Evolutionary conservation across 2,888 invertebrate species (phyloP).

Genomic region (Lordiphosa andalusiaca): DNA sequence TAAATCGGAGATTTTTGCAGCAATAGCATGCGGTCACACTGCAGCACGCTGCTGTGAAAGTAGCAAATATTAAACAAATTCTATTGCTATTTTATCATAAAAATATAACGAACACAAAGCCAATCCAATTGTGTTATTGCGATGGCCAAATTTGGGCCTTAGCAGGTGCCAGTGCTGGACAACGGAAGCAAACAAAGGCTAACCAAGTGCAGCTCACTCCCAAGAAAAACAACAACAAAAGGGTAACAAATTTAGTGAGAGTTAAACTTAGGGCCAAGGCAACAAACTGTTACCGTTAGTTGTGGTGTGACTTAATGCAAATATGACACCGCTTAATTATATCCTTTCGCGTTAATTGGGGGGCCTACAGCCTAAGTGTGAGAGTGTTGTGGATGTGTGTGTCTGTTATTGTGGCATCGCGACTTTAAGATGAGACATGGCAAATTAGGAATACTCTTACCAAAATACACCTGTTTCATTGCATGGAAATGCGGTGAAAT

Average conservation of each 20-base stretch:
- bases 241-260: conserved; percentile 31
- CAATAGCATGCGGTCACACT: conserved; percentile 6
- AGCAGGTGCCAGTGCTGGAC: conserved; percentile 12
- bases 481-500: background rate
- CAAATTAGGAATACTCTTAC: conserved; percentile 49
- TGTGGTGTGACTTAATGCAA: conserved; percentile 2
- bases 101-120: conserved; percentile 2
- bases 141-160: conserved; percentile 3
- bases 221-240: conserved; percentile 40
- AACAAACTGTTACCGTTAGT: background rate
- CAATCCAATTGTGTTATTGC: background rate
- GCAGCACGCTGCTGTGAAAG: no score
- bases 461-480: conserved; percentile 17
- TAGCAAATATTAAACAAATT: conserved; percentile 22
- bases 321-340: background rate
- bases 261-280: conserved; percentile 34
- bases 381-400: conserved; percentile 14
- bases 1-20: no score
- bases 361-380: conserved; percentile 12
- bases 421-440: conserved; percentile 46
- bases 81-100: background rate
- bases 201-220: conserved; percentile 54
- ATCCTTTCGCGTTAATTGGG: background rate
- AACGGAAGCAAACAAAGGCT: conserved; percentile 15
- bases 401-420: conserved; percentile 33